Conservation (phyloP, 2,113 vertebrate genomes). For the Delphinus delphis region DNA sequence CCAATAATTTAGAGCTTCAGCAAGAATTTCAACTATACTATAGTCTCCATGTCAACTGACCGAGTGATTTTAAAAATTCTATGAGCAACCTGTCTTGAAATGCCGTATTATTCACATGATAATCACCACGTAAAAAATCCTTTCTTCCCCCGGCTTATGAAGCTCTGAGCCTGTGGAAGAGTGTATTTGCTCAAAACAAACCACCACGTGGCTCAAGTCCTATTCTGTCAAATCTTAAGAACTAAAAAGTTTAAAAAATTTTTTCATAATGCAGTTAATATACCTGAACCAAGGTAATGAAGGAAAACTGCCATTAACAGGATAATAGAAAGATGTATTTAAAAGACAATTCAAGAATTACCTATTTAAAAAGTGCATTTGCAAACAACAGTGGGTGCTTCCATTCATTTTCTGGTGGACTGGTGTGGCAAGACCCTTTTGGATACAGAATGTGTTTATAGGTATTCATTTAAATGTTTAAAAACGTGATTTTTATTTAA, state of each 20-base stretch:
- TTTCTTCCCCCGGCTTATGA: neutral
- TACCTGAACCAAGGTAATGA: neutral
- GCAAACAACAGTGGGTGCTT: neutral
- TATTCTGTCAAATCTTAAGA: neutral
- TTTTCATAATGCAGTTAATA: neutral
- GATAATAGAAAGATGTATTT: neutral
- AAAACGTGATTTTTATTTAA: neutral
- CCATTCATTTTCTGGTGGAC: neutral
- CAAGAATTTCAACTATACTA: neutral
- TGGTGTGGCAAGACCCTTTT: neutral
- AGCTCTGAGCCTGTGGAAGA: neutral
- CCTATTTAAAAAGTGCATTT: neutral
- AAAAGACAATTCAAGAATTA: neutral
- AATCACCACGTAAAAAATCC: neutral
- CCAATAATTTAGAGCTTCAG: neutral
- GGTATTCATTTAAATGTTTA: neutral
- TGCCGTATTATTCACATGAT: neutral
- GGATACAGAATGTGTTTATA: neutral
- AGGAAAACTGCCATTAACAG: neutral
- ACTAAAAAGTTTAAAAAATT: neutral
- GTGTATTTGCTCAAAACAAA: neutral
- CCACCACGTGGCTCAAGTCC: neutral
- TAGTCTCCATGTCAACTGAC: neutral
- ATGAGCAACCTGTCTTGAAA: neutral
- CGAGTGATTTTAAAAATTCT: neutral